Conservation (phyloP, 2,113 vertebrate genomes). For the Paracanthobrama guichenoti region DNA sequence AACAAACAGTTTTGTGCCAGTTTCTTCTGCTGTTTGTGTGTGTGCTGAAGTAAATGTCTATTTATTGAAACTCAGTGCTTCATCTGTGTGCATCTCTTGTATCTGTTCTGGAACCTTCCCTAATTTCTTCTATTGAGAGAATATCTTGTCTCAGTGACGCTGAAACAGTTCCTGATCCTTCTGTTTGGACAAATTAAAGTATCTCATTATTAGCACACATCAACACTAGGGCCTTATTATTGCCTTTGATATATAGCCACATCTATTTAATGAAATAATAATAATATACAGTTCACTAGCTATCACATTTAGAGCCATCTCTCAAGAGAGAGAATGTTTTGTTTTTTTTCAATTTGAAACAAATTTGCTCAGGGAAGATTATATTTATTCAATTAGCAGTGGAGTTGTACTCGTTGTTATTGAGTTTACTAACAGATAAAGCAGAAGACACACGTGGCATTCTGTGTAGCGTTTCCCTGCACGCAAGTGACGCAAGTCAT, state of each 20-base stretch:
- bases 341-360: conserved; percentile 76
- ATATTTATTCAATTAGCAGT: conserved; percentile 65
- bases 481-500: background rate
- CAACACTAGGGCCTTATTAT: conserved; percentile 46
- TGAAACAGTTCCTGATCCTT: background rate
- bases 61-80: background rate
- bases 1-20: conserved; percentile 23
- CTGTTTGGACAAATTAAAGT: conserved; percentile 38
- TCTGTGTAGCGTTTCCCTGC: conserved; percentile 14
- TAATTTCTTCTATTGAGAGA: conserved; percentile 50
- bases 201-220: conserved; percentile 43
- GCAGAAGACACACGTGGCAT: conserved; percentile 52
- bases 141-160: conserved; percentile 16
- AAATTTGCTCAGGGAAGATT: conserved; percentile 76
- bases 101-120: background rate
- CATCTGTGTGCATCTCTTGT: background rate
- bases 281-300: conserved; percentile 58
- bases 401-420: conserved; percentile 59
- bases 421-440: conserved; percentile 73
- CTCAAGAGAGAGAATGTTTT: conserved; percentile 67
- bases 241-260: conserved; percentile 51
- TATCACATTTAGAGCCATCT: conserved; percentile 67
- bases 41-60: conserved; percentile 35
- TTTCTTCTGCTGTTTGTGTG: conserved; percentile 17
- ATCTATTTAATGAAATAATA: conserved; percentile 67